Conservation (phyloP, 2,113 vertebrate genomes). For the Lamprologus sp. region DNA sequence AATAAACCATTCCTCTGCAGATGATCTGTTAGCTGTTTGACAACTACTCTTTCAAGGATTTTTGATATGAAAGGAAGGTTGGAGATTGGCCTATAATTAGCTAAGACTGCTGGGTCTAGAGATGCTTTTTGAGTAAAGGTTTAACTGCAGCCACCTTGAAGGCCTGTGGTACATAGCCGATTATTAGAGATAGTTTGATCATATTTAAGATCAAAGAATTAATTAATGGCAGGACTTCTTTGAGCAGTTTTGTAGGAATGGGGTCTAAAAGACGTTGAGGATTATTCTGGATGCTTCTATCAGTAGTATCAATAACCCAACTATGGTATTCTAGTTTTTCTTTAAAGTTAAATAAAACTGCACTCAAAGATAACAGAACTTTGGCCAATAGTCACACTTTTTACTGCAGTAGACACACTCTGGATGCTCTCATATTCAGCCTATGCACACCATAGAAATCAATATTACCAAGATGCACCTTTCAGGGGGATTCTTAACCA, state of each 20-base stretch:
- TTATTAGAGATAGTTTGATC: not conserved
- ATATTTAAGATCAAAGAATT: accelerated
- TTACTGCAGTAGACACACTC: not conserved
- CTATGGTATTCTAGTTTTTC: not conserved
- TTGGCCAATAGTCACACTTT: not conserved
- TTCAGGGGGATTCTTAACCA: not conserved
- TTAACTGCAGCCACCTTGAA: accelerated
- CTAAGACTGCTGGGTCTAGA: not conserved
- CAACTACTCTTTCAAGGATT: not conserved
- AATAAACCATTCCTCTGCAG: not conserved
- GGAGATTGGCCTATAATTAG: not conserved
- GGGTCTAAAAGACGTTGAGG: not conserved
- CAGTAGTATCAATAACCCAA: not conserved
- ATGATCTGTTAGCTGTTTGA: not conserved
- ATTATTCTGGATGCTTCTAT: not conserved
- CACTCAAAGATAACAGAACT: not conserved
- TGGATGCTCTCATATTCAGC: not conserved
- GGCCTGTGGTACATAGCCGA: not conserved
- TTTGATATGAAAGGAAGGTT: not conserved
- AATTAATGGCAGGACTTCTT: not conserved
- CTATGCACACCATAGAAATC: not conserved
- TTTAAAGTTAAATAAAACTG: not conserved
- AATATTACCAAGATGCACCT: not conserved
- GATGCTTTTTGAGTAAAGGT: not conserved
- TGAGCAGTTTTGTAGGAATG: not conserved